Conservation (phyloP, 1,140 invertebrate species). For the Hycleus phaleratus region DNA sequence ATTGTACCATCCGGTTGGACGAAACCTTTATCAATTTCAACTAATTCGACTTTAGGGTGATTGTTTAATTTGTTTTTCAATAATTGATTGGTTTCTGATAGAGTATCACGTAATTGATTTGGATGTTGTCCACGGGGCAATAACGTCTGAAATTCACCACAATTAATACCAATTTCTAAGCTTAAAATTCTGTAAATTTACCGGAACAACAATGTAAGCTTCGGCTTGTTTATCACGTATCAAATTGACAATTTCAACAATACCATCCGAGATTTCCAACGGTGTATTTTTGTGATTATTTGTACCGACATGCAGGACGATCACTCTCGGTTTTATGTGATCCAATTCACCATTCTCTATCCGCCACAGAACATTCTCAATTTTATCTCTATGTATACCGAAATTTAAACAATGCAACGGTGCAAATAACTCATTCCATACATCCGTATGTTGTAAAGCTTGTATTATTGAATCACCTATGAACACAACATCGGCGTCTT, state of each 20-base stretch:
- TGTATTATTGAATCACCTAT: conserved; percentile 81
- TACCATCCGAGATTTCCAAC: conserved; percentile 72
- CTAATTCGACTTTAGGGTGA: conserved; percentile 57
- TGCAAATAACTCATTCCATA: conserved; percentile 80
- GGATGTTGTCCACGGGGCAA: conserved; percentile 76
- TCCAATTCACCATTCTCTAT: conserved; percentile 82
- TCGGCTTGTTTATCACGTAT: conserved; percentile 69
- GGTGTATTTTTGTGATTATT: conserved; percentile 74
- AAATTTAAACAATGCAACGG: conserved; percentile 85
- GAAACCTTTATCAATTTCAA: conserved; percentile 66
- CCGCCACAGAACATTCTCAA: conserved; percentile 83
- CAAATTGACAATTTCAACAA: conserved; percentile 64
- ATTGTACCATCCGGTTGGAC: conserved; percentile 71
- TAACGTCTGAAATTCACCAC: conserved; percentile 56
- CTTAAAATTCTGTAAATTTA: conserved; percentile 45
- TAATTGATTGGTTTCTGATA: conserved; percentile 63
- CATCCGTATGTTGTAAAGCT: conserved; percentile 66
- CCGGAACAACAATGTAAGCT: conserved; percentile 72
- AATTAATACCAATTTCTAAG: not conserved
- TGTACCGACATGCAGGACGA: conserved; percentile 71
- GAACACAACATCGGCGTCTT: conserved; percentile 86
- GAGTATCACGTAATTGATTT: conserved; percentile 69
- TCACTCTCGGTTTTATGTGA: conserved; percentile 76
- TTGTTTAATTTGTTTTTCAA: conserved; percentile 54
- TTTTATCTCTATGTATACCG: conserved; percentile 80